Evolutionary conservation across 2,888 invertebrate species (phyloP), one percentile per base, ranked within the genome.

Genomic region (Philonicus albiceps): DNA sequence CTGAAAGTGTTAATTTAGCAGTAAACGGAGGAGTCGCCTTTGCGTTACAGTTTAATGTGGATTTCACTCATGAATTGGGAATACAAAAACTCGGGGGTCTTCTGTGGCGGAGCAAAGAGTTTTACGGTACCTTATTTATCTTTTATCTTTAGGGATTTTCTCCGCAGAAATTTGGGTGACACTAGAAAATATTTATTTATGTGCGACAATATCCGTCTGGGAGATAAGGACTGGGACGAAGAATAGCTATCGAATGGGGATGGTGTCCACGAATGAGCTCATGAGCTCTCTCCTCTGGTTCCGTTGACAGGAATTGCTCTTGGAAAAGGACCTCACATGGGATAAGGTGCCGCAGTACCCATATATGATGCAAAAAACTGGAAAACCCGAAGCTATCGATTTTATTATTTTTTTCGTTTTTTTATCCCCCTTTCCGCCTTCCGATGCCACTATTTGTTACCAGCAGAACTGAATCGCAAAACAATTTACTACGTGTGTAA

Each of bases 401-500:
- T 86, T 86, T 86, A 64, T 64, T 43, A 13, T 64, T 64, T 81
- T 64, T 34, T 27, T 31, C 27, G n/a, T n/a, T 31, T 78, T 43
- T 78, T 78, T 78, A 40, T 78, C 40, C 40, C 40, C 40, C 53
- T 83, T 64, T 19, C 19, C 64, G 19, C 64, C 37, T 55, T 27
- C 8, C n/a, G 81, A 30, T 80, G 34, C 74, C 34, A 74, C 86
- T 75, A 86, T 86, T 86, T 86, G 86, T 83, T 86, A 83, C 86
- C 86, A 83, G 84, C 83, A 85, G 76, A 87, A 85, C 85, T 72
- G 80, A 85, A 87, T 85, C 85, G 85, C 43, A 85, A 87, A 87
- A 87, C 85, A 87, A 87, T 87, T 85, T 87, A 85, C 78, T 80
- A 85, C 72, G 85, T 85, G 85, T 78, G 78, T 87, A 87, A 85